phyloP scores from a whole-genome alignment of 2,797 vertebrate genomes.

The Propithecus deckenii region DNA sequence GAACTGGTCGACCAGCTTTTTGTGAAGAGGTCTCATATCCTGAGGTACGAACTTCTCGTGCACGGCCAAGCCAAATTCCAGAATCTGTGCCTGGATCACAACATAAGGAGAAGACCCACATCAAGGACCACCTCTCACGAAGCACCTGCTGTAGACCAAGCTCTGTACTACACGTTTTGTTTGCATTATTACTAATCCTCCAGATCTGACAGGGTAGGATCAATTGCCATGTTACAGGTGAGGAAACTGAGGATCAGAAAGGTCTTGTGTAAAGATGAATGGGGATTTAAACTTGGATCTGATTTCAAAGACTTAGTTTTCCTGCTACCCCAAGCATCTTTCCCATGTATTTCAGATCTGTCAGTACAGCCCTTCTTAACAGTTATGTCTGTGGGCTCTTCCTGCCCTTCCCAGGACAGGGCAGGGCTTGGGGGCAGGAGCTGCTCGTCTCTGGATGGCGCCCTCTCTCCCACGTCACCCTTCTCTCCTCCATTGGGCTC shows the following conservation, averaged over 20 bases:
- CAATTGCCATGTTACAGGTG: fast-evolving
- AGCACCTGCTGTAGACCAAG: neutral
- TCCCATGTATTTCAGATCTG: neutral
- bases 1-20: slow-evolving; percentile 99
- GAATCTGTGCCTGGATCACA: slow-evolving; percentile 92
- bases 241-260: neutral
- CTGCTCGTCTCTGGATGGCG: neutral
- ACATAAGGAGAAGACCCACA: neutral
- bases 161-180: fast-evolving
- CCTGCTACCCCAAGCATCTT: neutral
- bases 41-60: slow-evolving; percentile 98
- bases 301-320: neutral
- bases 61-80: slow-evolving; percentile 96
- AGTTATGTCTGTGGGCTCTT: neutral
- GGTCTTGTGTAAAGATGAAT: neutral
- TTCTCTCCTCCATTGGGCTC: neutral
- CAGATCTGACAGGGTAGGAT: fast-evolving
- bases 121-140: neutral
- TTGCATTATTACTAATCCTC: neutral
- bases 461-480: neutral
- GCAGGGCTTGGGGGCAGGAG: neutral
- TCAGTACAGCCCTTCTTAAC: neutral
- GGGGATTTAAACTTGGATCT: neutral
- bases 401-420: neutral
- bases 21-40: slow-evolving; percentile 98